Percentiles rank a stretch among this genome's conserved stretches.
Conservation (phyloP, 2,888 invertebrate genomes). For the Sinotaia quadrata region DNA sequence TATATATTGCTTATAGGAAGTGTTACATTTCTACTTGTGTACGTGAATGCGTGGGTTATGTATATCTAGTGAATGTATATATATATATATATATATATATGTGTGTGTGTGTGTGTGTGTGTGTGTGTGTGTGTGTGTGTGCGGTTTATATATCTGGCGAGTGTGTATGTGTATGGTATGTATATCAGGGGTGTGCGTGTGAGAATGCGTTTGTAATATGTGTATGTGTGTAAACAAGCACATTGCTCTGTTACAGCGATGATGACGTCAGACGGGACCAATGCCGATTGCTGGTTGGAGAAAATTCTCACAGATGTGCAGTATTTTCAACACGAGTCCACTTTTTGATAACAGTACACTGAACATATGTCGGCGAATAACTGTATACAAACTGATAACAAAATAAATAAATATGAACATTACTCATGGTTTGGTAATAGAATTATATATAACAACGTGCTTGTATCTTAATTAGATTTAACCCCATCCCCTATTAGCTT, state of each 20-base stretch:
- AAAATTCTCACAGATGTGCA: too few relatives aligned
- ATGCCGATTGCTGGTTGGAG: too few relatives aligned
- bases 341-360: too few relatives aligned
- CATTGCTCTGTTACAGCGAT: background rate
- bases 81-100: background rate
- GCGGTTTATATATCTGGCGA: background rate
- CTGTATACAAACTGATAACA: too few relatives aligned
- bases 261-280: background rate
- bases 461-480: too few relatives aligned
- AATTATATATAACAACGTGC: too few relatives aligned
- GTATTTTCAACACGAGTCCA: too few relatives aligned
- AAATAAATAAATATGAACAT: too few relatives aligned
- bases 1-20: background rate
- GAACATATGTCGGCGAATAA: too few relatives aligned
- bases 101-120: background rate
- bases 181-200: background rate
- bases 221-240: background rate
- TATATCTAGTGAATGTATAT: background rate
- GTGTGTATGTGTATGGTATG: background rate
- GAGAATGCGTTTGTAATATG: background rate
- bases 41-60: background rate
- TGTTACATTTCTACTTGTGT: background rate
- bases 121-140: constrained; percentile 1
- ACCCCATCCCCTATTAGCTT: too few relatives aligned
- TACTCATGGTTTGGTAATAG: too few relatives aligned